phyloP scores from a whole-genome alignment of 2,797 vertebrate genomes.

The Sebastes kiyomatsui region DNA sequence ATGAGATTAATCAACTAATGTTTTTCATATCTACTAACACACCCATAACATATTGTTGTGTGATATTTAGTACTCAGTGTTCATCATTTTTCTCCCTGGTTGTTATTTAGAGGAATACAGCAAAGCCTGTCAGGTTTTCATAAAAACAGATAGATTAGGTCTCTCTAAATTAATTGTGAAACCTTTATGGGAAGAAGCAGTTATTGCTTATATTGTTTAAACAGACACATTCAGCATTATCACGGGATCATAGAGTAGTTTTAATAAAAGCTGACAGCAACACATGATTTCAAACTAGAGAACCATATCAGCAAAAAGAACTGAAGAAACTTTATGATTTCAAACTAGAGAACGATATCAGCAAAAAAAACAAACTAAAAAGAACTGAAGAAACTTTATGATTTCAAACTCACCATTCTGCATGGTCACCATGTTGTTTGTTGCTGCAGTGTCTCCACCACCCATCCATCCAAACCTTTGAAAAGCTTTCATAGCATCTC shows the following conservation, averaged over 20 bases:
- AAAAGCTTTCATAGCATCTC: slow-evolving; percentile 34
- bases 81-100: neutral
- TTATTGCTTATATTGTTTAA: neutral
- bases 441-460: neutral
- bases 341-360: slow-evolving; percentile 25
- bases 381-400: neutral
- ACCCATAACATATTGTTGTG: neutral
- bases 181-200: neutral
- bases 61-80: neutral
- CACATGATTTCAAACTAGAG: neutral
- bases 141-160: neutral
- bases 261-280: neutral
- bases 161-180: neutral
- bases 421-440: neutral
- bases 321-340: neutral
- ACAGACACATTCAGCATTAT: neutral
- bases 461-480: slow-evolving; percentile 23
- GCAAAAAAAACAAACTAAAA: no score
- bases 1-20: neutral
- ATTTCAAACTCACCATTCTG: slow-evolving; percentile 50
- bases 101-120: neutral
- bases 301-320: neutral
- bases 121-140: neutral
- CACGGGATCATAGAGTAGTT: no score
- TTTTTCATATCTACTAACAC: neutral